Conservation (phyloP, 2,113 vertebrate species). For the Protobothrops flavoviridis region DNA sequence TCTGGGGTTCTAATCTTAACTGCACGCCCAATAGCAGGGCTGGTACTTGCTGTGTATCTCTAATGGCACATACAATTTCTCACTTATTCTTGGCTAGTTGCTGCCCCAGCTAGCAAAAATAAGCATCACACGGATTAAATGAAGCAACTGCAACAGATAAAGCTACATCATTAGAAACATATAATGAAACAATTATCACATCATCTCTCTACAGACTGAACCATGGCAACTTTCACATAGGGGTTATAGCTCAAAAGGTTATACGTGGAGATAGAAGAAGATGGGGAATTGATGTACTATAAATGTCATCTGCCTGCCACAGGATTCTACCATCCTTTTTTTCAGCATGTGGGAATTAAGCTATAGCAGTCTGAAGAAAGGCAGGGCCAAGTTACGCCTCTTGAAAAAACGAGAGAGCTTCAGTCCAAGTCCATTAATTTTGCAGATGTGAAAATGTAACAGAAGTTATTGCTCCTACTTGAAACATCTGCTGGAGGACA, state of each 20-base stretch:
- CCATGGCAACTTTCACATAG: neutral
- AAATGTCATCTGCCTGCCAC: neutral
- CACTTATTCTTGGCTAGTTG: neutral
- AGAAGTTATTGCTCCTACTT: conserved; percentile 55
- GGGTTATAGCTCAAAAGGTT: neutral
- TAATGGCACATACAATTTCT: neutral
- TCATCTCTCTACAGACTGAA: neutral
- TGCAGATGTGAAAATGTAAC: conserved; percentile 55
- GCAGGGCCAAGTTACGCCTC: neutral
- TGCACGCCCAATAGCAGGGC: neutral
- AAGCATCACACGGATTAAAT: neutral
- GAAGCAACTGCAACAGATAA: neutral
- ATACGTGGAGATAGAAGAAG: neutral
- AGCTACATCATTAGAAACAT: neutral
- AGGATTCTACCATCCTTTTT: neutral
- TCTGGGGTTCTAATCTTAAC: neutral
- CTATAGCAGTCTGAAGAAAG: neutral
- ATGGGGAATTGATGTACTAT: neutral
- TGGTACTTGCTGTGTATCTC: neutral
- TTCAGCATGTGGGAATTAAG: neutral
- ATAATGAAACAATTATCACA: neutral
- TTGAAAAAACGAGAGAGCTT: neutral
- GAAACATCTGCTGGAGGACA: conserved; percentile 61
- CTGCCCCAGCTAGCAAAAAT: neutral
- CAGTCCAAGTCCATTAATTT: conserved; percentile 44